Evolutionary conservation across 2,797 vertebrate species (phyloP), one percentile per base, ranked within the genome.

Genomic region (Tolypeutes matacus): DNA sequence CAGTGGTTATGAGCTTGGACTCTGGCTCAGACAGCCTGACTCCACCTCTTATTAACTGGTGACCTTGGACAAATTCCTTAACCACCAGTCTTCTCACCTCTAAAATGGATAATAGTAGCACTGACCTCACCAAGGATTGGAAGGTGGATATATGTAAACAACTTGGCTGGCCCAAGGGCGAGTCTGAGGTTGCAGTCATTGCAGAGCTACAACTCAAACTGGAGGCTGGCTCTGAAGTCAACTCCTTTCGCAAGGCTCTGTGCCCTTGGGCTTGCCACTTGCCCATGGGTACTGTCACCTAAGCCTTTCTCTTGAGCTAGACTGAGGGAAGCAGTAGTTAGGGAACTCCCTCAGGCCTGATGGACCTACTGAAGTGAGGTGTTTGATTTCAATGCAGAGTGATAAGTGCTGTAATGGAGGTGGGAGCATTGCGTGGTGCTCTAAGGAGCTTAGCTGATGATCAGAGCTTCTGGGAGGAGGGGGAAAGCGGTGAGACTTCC

Each of bases 1-100:
- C 51, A 27, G 1, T 31, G 34, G 5, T 36, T 58, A 70, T 13
- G 70, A 76, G 86, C n/a, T 23, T 80, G 76, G 27, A 23, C 21
- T 64, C 25, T 31, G 34, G 64, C 87, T 95, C 27, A 94, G 36
- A 39, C n/a, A 70, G 60, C 21, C 1, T 7, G 46, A 20, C 39
- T 93, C 51, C 9, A 53, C 27, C 34, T 77, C 42, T 42, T 46
- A 58, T n/a, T 64, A 78, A n/a, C n/a, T 70, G 51, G 67, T 23
- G 25, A n/a, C 6, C 77, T 69, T 69, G 78, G 73, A 64, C 20
- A 70, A 89, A 18, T 73, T 49, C 7, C 46, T 72, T 72, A 77
- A 34, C 78, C 53, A 75, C 89, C 58, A 88, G 25, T 89, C 93
- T 94, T 89, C 70, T 94, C 58, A 62, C 42, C 83, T 78, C 64